Percentiles rank a stretch among this genome's conserved stretches.
Conservation (phyloP, 1,140 invertebrate species). For the Bombyx mandarina region DNA sequence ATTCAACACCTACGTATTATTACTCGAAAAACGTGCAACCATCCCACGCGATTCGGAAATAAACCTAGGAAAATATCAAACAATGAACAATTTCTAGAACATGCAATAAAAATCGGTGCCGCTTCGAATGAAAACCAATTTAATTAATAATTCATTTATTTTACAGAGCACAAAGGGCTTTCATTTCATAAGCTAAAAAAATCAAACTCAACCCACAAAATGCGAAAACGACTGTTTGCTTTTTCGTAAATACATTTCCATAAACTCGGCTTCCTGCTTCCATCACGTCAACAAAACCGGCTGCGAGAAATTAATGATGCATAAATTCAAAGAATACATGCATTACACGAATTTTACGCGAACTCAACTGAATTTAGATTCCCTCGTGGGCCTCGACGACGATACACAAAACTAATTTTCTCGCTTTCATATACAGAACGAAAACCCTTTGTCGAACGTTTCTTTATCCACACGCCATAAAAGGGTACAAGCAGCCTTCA, state of each 20-base stretch:
- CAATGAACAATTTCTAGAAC: slow-evolving; percentile 40
- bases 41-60: slow-evolving; percentile 63
- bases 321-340: too few relatives aligned
- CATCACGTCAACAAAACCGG: too few relatives aligned
- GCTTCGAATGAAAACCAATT: slow-evolving; percentile 55
- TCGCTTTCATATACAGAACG: slow-evolving; percentile 2
- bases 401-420: slow-evolving; percentile 9
- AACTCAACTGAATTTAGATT: too few relatives aligned
- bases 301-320: too few relatives aligned
- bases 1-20: slow-evolving; percentile 64
- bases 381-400: background rate
- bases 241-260: too few relatives aligned
- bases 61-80: slow-evolving; percentile 64
- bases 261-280: too few relatives aligned
- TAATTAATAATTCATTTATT: slow-evolving; percentile 23
- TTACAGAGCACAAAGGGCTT: slow-evolving; percentile 8
- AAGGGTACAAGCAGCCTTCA: slow-evolving; percentile 22
- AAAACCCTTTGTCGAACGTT: slow-evolving; percentile 6
- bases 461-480: slow-evolving; percentile 20
- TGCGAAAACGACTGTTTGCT: background rate
- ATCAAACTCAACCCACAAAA: background rate
- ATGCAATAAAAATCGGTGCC: slow-evolving; percentile 57
- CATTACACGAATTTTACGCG: too few relatives aligned
- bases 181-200: slow-evolving; percentile 4
- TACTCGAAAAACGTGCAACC: slow-evolving; percentile 39